A percentile compares a stretch with the other conserved stretches of the same genome.
These are phyloP conservation scores for Phycodurus eques DNA, from an alignment of 2,113 vertebrate species.

Conservation along the genomic window DNA sequence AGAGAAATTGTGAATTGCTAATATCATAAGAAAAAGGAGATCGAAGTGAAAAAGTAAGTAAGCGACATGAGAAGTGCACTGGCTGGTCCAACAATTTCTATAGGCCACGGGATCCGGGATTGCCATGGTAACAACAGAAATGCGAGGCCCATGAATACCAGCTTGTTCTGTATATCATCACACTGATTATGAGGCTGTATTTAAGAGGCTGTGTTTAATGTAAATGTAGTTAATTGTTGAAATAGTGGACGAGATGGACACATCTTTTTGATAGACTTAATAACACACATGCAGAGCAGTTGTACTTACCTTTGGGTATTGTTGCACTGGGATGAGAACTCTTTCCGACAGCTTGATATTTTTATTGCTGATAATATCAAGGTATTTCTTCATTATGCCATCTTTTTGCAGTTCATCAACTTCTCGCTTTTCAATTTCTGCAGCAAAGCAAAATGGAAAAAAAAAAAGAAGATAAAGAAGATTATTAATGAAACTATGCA, in stretches of 20 bases:
- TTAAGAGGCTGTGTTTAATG: too few species aligned
- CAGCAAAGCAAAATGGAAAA: conserved; percentile 42
- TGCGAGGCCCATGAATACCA: not conserved
- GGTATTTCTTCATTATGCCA: conserved; percentile 92
- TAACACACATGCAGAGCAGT: not conserved
- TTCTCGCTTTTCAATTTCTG: conserved; percentile 97
- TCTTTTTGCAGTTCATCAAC: conserved; percentile 88
- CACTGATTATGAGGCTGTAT: not conserved
- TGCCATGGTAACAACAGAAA: not conserved
- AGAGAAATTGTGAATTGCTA: too few species aligned
- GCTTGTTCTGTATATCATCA: not conserved
- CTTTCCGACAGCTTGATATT: conserved; percentile 97
- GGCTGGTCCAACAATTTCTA: not conserved
- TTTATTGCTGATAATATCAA: conserved; percentile 99
- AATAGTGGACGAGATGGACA: not conserved
- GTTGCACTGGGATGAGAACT: conserved; percentile 94
- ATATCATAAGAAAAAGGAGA: too few species aligned
- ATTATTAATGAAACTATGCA: conserved; percentile 19
- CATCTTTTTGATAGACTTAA: not conserved
- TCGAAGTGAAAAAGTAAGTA: not conserved
- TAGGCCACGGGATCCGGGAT: not conserved
- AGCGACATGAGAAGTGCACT: too few species aligned
- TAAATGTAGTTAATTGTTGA: not conserved
- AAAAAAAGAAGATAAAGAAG: conserved; percentile 13
- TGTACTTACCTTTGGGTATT: conserved; percentile 94